Percentiles rank a stretch among this genome's conserved stretches.
Conservation (phyloP, 2,113 vertebrate species). For the Echinops telfairi region DNA sequence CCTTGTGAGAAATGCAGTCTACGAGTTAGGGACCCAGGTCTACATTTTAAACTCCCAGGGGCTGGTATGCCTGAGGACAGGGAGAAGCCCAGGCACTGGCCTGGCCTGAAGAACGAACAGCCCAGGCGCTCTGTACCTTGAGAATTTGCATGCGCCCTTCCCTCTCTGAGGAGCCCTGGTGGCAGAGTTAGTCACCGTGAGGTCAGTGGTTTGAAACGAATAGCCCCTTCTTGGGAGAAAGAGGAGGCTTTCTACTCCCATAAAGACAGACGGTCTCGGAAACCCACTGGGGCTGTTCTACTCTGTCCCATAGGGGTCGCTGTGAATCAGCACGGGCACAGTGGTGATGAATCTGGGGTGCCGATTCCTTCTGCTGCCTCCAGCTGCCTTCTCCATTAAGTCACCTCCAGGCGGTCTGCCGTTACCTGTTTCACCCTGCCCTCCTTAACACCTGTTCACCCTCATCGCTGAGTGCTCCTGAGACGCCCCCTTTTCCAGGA, state of each 20-base stretch:
- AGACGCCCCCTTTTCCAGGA: constrained; percentile 4
- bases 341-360: no score
- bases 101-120: background rate
- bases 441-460: background rate
- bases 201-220: no score
- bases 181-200: no score
- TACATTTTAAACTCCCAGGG: background rate
- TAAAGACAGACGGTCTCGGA: no score
- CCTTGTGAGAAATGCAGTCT: background rate
- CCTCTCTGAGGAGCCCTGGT: background rate
- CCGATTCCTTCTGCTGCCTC: no score
- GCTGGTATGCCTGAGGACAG: background rate
- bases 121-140: background rate
- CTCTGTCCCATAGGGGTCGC: no score
- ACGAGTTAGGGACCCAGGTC: no score
- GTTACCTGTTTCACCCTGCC: background rate
- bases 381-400: no score
- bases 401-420: background rate
- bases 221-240: no score
- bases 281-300: no score
- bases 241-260: no score
- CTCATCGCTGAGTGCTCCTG: background rate
- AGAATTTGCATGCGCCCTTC: background rate
- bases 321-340: no score
- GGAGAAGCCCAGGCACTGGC: background rate